Evolutionary conservation across 2,888 invertebrate species (phyloP), one percentile per base, ranked within the genome.

Genomic region (Himalopsyche kuldschensis): DNA sequence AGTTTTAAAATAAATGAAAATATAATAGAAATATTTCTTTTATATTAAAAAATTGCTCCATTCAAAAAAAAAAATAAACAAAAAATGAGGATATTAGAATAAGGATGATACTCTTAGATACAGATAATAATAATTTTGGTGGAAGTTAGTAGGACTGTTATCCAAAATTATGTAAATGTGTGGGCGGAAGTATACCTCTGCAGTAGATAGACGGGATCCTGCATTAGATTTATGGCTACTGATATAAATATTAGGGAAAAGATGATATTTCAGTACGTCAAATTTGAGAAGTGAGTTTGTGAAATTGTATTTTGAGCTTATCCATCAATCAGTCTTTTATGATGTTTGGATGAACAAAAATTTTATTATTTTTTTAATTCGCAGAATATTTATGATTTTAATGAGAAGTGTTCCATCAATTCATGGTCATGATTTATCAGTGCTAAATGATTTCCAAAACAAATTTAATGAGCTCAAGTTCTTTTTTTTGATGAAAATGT

Each of bases 71-170:
- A 24, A 10, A 20, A 55, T 24, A 55, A 55, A 20, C 24, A 55
- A 55, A 69, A 69, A 69, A 69, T 27, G 11, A 69, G 3, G 15
- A 11, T 27, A 27, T 69, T 20, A 69, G 15, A 27, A 69, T 69
- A 69, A 69, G 69, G 69, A 69, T 27, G 69, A 15, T 69, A 69
- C 69, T 69, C 69, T 69, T 69, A 69, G 69, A 69, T 69, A 69
- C 69, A 69, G 69, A 69, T 69, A 69, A 69, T 69, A 69, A 69
- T 69, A 69, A 69, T 69, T 69, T 69, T 69, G 69, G 69, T 69
- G 11, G 69, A 69, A 69, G 69, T 69, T 69, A 69, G 69, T 69
- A 69, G 69, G 69, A 69, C 69, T 69, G 69, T 69, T 69, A 69
- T 69, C 69, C 69, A 69, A 69, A 69, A 69, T 69, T 69, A 69